phyloP scores from a whole-genome alignment of 2,113 vertebrate species.

The Dipodomys stephensi region DNA sequence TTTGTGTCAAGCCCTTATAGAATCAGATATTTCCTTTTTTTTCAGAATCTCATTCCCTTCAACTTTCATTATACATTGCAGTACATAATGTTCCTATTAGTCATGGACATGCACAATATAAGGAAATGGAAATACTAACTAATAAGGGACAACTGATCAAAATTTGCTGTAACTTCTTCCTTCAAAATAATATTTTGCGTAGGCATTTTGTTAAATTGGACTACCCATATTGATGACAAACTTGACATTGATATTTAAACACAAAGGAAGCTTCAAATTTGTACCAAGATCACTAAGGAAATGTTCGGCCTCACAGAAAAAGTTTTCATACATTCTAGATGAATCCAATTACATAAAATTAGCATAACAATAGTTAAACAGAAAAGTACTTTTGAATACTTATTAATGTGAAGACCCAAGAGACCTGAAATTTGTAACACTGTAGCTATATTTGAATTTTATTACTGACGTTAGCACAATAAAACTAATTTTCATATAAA shows the following conservation, averaged over 20 bases:
- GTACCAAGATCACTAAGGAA: slow-evolving; percentile 50
- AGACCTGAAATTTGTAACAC: slow-evolving; percentile 46
- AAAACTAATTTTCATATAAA: slow-evolving; percentile 10
- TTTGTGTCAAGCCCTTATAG: neutral
- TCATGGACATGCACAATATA: neutral
- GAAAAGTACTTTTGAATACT: slow-evolving; percentile 62
- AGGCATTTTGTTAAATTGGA: neutral
- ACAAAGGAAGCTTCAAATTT: slow-evolving; percentile 23
- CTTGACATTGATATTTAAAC: slow-evolving; percentile 6
- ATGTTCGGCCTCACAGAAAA: slow-evolving; percentile 44
- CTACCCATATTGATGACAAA: neutral
- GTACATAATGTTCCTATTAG: neutral
- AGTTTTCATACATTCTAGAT: slow-evolving; percentile 42
- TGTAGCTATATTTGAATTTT: slow-evolving; percentile 52
- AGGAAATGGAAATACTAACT: slow-evolving; percentile 37
- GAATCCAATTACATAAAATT: slow-evolving; percentile 60
- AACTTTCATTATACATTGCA: neutral
- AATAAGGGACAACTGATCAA: neutral
- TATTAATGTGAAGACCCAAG: slow-evolving; percentile 47
- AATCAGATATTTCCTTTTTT: no score
- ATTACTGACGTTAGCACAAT: slow-evolving; percentile 48
- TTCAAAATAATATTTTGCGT: slow-evolving; percentile 40
- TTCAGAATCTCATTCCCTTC: neutral
- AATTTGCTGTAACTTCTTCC: neutral
- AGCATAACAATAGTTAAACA: slow-evolving; percentile 49